phyloP scores from a whole-genome alignment of 2,113 vertebrate species.

The Zosterops pallidus region DNA sequence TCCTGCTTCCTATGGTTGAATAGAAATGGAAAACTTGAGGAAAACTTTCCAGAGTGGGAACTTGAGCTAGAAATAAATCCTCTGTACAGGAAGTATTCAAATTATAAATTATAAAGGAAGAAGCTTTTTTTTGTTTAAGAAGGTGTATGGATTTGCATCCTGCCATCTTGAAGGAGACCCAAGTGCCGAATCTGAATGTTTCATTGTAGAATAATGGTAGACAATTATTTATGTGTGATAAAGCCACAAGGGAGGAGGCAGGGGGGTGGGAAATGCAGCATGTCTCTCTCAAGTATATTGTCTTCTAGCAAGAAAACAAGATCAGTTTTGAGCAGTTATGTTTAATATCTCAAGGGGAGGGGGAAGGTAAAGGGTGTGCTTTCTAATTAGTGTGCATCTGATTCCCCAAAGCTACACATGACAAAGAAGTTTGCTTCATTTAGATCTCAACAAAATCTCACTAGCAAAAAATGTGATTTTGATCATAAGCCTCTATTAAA shows the following conservation, averaged over 20 bases:
- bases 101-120: not conserved
- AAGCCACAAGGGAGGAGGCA: not conserved
- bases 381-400: not conserved
- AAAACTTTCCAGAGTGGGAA: not conserved
- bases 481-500: not conserved
- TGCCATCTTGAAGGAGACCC: fast-evolving
- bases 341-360: not conserved
- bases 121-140: not conserved
- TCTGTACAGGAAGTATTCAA: not conserved
- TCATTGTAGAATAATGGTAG: not conserved
- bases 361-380: not conserved
- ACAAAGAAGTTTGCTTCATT: not conserved
- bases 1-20: not conserved
- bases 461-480: conserved; percentile 1
- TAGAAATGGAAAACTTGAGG: not conserved
- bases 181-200: not conserved
- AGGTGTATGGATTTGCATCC: not conserved
- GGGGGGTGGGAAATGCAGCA: not conserved
- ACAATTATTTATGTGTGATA: not conserved
- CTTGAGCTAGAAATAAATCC: not conserved
- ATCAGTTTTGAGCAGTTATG: not conserved
- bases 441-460: not conserved
- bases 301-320: not conserved
- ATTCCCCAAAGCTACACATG: not conserved
- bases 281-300: not conserved